Percentiles rank a stretch among this genome's conserved stretches.
phyloP scores from a whole-genome alignment of 2,113 vertebrate species.

The Anhinga anhinga region DNA sequence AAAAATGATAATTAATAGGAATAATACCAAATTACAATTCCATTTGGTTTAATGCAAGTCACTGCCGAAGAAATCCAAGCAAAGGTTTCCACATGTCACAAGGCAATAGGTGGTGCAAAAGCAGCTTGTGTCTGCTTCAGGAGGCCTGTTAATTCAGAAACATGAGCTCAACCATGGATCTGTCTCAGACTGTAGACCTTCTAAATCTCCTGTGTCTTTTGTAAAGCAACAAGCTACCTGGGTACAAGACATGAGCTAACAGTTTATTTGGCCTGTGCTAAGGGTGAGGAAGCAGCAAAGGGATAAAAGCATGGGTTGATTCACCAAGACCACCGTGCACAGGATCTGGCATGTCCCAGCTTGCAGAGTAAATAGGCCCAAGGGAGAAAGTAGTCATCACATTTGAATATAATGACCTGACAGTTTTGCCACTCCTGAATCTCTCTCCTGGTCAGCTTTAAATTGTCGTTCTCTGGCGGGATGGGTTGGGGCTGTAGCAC shows the following conservation, averaged over 20 bases:
- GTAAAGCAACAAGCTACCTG: background rate
- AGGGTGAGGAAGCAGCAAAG: background rate
- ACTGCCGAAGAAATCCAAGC: background rate
- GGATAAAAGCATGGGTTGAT: rapidly evolving
- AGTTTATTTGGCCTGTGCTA: background rate
- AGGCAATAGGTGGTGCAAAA: background rate
- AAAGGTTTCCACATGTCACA: rapidly evolving
- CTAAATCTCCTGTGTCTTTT: background rate
- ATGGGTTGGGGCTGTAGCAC: background rate
- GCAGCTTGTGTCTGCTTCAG: background rate
- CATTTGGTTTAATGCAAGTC: background rate
- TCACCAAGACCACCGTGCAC: rapidly evolving
- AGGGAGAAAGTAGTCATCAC: background rate
- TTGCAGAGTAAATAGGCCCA: background rate
- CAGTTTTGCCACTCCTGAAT: background rate
- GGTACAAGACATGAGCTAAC: background rate
- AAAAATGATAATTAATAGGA: background rate
- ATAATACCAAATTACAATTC: background rate
- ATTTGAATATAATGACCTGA: background rate
- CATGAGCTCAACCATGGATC: background rate
- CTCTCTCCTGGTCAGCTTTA: background rate
- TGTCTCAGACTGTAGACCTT: background rate
- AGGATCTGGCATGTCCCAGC: rapidly evolving
- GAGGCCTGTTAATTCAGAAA: background rate
- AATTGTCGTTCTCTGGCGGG: rapidly evolving